A percentile compares a stretch with the other conserved stretches of the same genome.
phyloP scores from a whole-genome alignment of 1,140 invertebrate species.

The Drosophila jambulina region DNA sequence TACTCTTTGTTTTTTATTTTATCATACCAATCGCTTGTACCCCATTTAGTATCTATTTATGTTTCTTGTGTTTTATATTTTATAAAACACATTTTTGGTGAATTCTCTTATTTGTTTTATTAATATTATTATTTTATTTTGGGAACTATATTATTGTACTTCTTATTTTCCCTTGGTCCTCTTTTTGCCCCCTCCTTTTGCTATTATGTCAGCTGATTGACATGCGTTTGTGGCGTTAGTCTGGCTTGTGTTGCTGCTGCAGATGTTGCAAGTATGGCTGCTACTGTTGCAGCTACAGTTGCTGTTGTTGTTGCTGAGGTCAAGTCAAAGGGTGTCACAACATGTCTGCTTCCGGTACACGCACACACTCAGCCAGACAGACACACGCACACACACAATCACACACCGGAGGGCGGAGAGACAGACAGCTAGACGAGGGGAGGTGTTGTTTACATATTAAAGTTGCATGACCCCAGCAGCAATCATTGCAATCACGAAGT shows the following conservation, averaged over 20 bases:
- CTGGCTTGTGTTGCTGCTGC: conserved; percentile 21
- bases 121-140: not conserved
- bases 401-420: conserved; percentile 18
- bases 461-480: conserved; percentile 77
- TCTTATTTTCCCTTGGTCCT: not conserved
- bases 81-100: not conserved
- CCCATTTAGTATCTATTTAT: not conserved
- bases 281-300: conserved; percentile 3
- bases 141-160: not conserved
- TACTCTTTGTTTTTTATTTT: not conserved
- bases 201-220: conserved; percentile 42
- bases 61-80: not conserved
- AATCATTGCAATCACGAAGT: conserved; percentile 65
- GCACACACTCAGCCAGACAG: conserved; percentile 47
- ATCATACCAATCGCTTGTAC: not conserved
- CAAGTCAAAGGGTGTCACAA: conserved; percentile 83
- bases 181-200: not conserved
- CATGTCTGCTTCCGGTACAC: conserved; percentile 80
- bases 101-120: not conserved
- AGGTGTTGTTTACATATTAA: conserved; percentile 82
- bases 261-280: conserved; percentile 17
- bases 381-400: conserved; percentile 10
- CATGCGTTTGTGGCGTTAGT: conserved; percentile 34
- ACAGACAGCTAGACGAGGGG: conserved; percentile 49
- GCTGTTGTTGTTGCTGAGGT: conserved; percentile 57